A percentile compares a stretch with the other conserved stretches of the same genome.
These are phyloP conservation scores for Andrena trimmerana DNA, from an alignment of 2,888 invertebrate genomes.

Conservation along the genomic window DNA sequence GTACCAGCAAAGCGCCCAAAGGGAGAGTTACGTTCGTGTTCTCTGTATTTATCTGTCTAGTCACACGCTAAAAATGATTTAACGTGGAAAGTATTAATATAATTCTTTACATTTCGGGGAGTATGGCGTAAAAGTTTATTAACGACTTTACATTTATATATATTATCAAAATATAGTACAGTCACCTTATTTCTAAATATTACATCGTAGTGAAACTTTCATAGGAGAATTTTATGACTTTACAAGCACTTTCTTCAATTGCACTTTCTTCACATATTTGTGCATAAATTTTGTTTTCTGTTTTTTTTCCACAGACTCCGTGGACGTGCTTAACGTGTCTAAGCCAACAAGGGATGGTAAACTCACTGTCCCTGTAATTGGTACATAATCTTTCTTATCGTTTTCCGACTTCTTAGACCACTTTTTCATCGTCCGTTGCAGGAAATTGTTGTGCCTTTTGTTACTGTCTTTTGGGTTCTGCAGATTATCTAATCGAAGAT, in stretches of 20 bases:
- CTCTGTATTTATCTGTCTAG: no score
- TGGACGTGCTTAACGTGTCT: conserved; percentile 39
- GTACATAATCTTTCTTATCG: conserved; percentile 41
- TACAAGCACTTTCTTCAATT: conserved; percentile 65
- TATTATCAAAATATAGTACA: conserved; percentile 22
- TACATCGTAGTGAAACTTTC: not conserved
- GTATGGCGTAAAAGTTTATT: conserved; percentile 19
- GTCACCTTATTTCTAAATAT: not conserved
- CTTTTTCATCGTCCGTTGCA: conserved; percentile 58
- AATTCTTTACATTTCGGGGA: not conserved
- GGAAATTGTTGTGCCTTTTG: conserved; percentile 46
- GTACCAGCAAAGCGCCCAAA: no score
- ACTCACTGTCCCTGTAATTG: conserved; percentile 59
- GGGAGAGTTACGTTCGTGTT: no score
- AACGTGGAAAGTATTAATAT: no score
- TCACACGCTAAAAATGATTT: no score
- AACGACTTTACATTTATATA: conserved; percentile 6
- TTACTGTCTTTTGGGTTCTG: conserved; percentile 8
- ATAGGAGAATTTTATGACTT: conserved; percentile 59
- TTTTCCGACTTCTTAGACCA: conserved; percentile 29
- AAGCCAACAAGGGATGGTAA: conserved; percentile 70
- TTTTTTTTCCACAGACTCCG: conserved; percentile 28
- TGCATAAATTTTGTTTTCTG: conserved; percentile 68
- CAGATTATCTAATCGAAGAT: not conserved
- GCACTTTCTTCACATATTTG: conserved; percentile 71